Conservation (phyloP, 2,113 vertebrate genomes). For the Pelecanoides urinatrix region DNA sequence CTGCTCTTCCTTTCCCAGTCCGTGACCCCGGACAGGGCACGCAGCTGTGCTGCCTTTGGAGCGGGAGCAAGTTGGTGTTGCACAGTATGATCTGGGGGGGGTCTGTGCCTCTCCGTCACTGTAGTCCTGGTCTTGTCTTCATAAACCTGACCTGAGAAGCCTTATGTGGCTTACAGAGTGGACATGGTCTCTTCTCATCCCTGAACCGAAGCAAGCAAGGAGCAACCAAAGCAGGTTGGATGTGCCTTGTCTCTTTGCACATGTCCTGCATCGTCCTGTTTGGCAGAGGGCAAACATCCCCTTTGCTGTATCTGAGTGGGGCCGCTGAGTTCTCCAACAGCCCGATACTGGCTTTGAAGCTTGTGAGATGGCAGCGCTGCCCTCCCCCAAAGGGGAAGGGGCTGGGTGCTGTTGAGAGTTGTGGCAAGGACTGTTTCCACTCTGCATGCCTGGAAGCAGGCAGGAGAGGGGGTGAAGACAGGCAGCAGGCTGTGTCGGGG, state of each 20-base stretch:
- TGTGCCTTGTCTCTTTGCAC: not conserved
- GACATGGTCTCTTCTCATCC: not conserved
- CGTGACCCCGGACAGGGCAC: rapidly evolving
- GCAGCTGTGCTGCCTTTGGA: not conserved
- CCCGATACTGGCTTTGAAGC: not conserved
- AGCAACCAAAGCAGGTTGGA: not conserved
- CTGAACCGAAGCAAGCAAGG: not conserved
- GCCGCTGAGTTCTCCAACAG: not conserved
- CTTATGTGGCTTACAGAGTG: not conserved
- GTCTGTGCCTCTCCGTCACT: not conserved
- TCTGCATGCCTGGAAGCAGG: not conserved
- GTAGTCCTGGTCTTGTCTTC: not conserved
- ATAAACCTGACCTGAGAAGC: not conserved
- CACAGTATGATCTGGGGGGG: too few relatives aligned
- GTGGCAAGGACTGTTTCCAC: not conserved
- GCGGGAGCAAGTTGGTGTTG: not conserved
- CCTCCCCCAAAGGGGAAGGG: not conserved
- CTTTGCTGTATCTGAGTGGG: not conserved
- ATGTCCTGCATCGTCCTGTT: not conserved
- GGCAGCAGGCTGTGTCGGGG: not conserved
- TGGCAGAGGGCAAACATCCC: not conserved
- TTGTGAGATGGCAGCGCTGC: not conserved
- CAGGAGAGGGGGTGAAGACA: not conserved
- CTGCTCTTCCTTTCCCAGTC: not conserved
- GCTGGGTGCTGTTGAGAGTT: not conserved